Evolutionary conservation across 2,888 invertebrate species (phyloP).

Genomic region (Colletes collaris): DNA sequence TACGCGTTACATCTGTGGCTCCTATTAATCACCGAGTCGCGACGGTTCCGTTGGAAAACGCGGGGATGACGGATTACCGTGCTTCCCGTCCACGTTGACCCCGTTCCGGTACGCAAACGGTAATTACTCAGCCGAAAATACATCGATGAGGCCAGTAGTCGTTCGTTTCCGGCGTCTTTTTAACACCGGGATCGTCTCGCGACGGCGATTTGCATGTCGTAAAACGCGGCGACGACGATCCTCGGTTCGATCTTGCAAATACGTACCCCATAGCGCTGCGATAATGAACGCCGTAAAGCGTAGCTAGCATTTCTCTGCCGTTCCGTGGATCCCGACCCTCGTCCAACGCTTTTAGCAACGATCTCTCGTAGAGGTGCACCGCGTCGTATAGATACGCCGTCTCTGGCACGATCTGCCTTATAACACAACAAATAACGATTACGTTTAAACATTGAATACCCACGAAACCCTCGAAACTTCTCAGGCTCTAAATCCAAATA

Average conservation of each 20-base stretch:
- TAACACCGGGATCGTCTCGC: neutral
- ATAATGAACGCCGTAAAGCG: slow-evolving; percentile 91
- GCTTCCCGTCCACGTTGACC: slow-evolving; percentile 33
- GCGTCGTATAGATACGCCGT: slow-evolving; percentile 98
- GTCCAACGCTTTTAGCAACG: slow-evolving; percentile 89
- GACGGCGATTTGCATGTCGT: slow-evolving; percentile 25
- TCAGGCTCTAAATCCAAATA: no score
- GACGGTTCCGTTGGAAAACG: slow-evolving; percentile 11
- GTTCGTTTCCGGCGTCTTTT: neutral
- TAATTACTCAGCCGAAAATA: slow-evolving; percentile 48
- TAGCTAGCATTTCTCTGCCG: slow-evolving; percentile 91
- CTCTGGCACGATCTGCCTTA: slow-evolving; percentile 90
- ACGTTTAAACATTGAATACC: slow-evolving; percentile 39
- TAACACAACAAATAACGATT: slow-evolving; percentile 69
- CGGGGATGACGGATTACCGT: slow-evolving; percentile 36
- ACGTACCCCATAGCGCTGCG: slow-evolving; percentile 92
- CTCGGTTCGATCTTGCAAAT: neutral
- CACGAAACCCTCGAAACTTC: no score
- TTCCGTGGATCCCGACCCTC: slow-evolving; percentile 89
- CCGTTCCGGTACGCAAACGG: slow-evolving; percentile 38
- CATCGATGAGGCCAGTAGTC: neutral
- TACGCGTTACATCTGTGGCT: neutral
- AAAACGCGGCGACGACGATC: slow-evolving; percentile 14
- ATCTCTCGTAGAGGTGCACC: slow-evolving; percentile 94
- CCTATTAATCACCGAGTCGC: slow-evolving; percentile 21